These are phyloP conservation scores for Sphaerophoria taeniata DNA, from an alignment of 2,888 invertebrate genomes.

Conservation along the genomic window DNA sequence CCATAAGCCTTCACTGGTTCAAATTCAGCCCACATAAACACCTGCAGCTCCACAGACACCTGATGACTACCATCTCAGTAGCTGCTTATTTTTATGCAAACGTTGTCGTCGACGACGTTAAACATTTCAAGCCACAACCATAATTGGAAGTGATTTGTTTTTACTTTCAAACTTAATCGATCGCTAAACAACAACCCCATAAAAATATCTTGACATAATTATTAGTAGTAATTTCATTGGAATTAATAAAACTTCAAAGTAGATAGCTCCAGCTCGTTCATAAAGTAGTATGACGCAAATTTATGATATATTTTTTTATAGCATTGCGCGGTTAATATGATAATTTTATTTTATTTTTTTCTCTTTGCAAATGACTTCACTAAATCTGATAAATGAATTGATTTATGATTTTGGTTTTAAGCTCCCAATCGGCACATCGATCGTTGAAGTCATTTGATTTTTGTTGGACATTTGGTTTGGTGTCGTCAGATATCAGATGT, in stretches of 20 bases:
- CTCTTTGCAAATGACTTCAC: neutral
- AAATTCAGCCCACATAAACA: too few species aligned
- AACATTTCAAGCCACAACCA: neutral
- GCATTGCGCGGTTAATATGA: neutral
- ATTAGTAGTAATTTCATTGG: constrained; percentile 11
- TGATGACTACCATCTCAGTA: too few species aligned
- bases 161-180: neutral
- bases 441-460: neutral
- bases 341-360: constrained; percentile 5
- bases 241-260: constrained; percentile 15
- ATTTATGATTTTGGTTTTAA: constrained; percentile 18
- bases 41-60: too few species aligned
- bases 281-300: constrained; percentile 12
- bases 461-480: neutral
- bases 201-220: constrained; percentile 32
- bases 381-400: constrained; percentile 26
- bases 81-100: too few species aligned
- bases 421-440: neutral
- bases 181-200: constrained; percentile 5
- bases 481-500: neutral
- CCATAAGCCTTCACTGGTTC: too few species aligned
- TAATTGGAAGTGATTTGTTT: constrained; percentile 4
- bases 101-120: too few species aligned
- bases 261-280: neutral
- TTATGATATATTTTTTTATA: constrained; percentile 14